These are phyloP conservation scores for Tiliqua scincoides DNA, from an alignment of 2,113 vertebrate genomes.

Conservation along the genomic window DNA sequence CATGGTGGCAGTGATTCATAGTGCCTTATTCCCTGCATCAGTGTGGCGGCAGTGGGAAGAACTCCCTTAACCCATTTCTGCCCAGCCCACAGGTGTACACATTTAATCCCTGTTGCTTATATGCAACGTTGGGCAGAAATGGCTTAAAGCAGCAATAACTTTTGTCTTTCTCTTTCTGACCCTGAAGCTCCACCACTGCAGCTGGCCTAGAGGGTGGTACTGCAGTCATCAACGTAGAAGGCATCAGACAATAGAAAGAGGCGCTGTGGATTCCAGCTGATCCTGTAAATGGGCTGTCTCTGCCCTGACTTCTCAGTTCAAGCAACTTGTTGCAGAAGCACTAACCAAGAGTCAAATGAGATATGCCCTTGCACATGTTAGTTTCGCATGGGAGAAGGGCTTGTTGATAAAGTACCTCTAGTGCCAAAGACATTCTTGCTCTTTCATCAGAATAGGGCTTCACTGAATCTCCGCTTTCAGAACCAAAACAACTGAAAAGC, in stretches of 20 bases:
- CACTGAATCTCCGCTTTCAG: background rate
- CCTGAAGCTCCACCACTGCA: background rate
- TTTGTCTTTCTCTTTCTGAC: background rate
- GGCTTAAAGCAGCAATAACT: background rate
- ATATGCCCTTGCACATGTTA: too few relatives aligned
- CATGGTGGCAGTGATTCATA: background rate
- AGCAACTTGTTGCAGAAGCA: too few relatives aligned
- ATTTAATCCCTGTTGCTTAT: too few relatives aligned
- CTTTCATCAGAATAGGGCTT: background rate
- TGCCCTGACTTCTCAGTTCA: background rate
- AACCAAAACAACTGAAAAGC: accelerated
- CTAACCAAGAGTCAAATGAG: too few relatives aligned
- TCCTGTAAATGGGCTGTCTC: background rate
- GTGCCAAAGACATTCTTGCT: background rate
- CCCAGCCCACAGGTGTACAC: too few relatives aligned
- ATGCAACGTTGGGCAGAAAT: too few relatives aligned
- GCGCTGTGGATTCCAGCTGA: too few relatives aligned
- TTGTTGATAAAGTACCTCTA: background rate
- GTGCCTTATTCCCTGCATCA: background rate
- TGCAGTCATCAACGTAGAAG: too few relatives aligned
- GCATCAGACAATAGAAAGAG: too few relatives aligned
- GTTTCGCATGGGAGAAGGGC: too few relatives aligned
- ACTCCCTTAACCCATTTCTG: too few relatives aligned
- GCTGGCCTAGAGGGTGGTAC: background rate
- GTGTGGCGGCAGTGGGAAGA: background rate